Evolutionary conservation across 2,113 vertebrate species (phyloP).

Genomic region (Kobus ellipsiprymnus): DNA sequence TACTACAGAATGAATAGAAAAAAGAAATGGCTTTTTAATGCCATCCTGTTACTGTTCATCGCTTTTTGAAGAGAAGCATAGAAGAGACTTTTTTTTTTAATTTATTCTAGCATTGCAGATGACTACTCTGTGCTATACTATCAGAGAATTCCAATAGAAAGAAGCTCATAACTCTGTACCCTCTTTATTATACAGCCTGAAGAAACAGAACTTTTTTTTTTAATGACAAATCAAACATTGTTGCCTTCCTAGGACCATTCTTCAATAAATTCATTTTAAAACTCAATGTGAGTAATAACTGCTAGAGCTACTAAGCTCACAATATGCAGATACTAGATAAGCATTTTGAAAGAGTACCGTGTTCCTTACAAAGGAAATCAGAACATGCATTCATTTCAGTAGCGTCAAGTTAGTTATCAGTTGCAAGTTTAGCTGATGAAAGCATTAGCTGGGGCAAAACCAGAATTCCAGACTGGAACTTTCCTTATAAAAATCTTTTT

Average conservation of each 20-base stretch:
- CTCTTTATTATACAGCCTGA: constrained; percentile 73
- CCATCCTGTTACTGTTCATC: constrained; percentile 72
- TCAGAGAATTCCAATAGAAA: constrained; percentile 50
- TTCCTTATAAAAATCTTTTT: constrained; percentile 2
- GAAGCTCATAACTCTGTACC: constrained; percentile 60
- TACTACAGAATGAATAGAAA: constrained; percentile 83
- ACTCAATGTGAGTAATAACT: constrained; percentile 23
- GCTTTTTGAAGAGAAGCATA: constrained; percentile 75
- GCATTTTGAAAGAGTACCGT: neutral
- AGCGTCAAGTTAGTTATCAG: neutral
- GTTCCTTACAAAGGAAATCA: neutral
- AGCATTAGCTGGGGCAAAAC: neutral
- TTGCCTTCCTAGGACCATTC: constrained; percentile 78
- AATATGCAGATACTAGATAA: neutral
- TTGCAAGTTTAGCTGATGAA: neutral
- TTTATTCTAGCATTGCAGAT: constrained; percentile 82
- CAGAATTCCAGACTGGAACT: neutral
- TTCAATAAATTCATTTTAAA: constrained; percentile 95
- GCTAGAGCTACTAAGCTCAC: neutral
- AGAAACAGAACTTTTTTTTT: constrained; percentile 70
- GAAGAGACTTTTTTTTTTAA: constrained; percentile 88
- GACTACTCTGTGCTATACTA: constrained; percentile 61
- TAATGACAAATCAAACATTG: constrained; percentile 62
- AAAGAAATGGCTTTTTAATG: constrained; percentile 58
- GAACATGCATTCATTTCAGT: neutral